phyloP scores from a whole-genome alignment of 1,140 invertebrate species.

The fruit fly (Drosophila melanogaster) region DNA sequence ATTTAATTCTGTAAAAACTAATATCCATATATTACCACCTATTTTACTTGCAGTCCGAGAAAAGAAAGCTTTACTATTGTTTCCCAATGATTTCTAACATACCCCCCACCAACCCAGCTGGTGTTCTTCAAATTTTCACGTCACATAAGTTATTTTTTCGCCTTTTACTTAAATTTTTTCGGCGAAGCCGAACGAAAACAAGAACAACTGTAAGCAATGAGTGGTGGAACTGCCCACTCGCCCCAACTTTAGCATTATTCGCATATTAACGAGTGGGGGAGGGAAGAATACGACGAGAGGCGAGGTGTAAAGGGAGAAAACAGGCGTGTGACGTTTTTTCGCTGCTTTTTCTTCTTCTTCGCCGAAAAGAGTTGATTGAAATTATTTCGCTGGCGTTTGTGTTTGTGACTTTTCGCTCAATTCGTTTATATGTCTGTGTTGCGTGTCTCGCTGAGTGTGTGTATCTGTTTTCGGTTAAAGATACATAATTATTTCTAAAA shows the following conservation, averaged over 20 bases:
- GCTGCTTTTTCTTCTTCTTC: slow-evolving; percentile 55
- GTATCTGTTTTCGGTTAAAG: slow-evolving; percentile 78
- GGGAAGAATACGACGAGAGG: slow-evolving; percentile 11
- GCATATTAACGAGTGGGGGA: slow-evolving; percentile 50
- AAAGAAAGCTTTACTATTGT: slow-evolving; percentile 11
- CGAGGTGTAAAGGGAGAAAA: slow-evolving; percentile 28
- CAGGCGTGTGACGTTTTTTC: slow-evolving; percentile 74
- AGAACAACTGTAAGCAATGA: slow-evolving; percentile 44
- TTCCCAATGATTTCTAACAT: slow-evolving; percentile 38
- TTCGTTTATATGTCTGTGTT: slow-evolving; percentile 41
- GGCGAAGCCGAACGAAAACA: slow-evolving; percentile 50
- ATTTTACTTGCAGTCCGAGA: background rate
- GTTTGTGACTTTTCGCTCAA: slow-evolving; percentile 60
- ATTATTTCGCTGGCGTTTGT: slow-evolving; percentile 65
- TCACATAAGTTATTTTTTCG: slow-evolving; percentile 57
- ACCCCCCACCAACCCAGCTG: background rate
- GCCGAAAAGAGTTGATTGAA: slow-evolving; percentile 78
- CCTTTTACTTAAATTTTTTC: slow-evolving; percentile 76
- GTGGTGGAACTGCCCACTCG: slow-evolving; percentile 40
- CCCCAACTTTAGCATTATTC: slow-evolving; percentile 52
- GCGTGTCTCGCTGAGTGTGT: slow-evolving; percentile 40
- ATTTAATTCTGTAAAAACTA: no score
- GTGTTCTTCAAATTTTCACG: slow-evolving; percentile 70
- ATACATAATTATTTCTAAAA: slow-evolving; percentile 84
- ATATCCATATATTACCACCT: background rate